Conservation (phyloP, 2,888 invertebrate species). For the Pachliopta kotzebuea region DNA sequence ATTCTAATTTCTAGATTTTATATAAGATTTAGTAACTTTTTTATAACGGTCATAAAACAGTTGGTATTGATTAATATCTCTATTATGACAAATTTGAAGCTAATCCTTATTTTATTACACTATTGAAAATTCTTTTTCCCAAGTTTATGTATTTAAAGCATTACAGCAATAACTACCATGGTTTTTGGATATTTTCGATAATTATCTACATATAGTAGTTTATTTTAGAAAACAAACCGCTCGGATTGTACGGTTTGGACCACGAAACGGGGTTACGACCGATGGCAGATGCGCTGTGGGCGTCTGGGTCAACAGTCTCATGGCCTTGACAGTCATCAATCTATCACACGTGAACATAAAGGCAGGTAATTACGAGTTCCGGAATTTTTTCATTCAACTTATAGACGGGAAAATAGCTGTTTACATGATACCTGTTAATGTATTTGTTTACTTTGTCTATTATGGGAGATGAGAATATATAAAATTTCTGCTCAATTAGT, state of each 20-base stretch:
- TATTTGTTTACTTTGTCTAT: not conserved
- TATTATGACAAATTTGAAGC: too few relatives aligned
- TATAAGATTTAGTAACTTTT: too few relatives aligned
- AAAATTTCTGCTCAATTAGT: too few relatives aligned
- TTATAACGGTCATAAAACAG: too few relatives aligned
- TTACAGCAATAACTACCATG: too few relatives aligned
- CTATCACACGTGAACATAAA: conserved; percentile 40
- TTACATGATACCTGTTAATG: not conserved
- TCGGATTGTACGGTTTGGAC: conserved; percentile 7
- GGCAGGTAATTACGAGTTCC: conserved; percentile 32
- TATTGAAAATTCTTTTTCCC: too few relatives aligned
- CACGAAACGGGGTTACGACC: conserved; percentile 35
- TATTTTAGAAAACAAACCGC: not conserved
- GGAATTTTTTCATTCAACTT: conserved; percentile 2
- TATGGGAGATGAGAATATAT: too few relatives aligned
- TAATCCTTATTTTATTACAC: too few relatives aligned
- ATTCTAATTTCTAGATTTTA: too few relatives aligned
- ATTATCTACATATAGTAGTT: not conserved
- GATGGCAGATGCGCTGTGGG: conserved; percentile 47
- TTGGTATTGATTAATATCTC: too few relatives aligned
- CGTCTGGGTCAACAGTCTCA: conserved; percentile 56
- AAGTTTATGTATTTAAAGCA: too few relatives aligned
- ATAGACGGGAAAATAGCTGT: not conserved
- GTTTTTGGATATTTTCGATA: too few relatives aligned
- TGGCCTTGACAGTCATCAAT: conserved; percentile 51